These are phyloP conservation scores for Bibio marci DNA, from an alignment of 2,888 invertebrate genomes.

Conservation along the genomic window DNA sequence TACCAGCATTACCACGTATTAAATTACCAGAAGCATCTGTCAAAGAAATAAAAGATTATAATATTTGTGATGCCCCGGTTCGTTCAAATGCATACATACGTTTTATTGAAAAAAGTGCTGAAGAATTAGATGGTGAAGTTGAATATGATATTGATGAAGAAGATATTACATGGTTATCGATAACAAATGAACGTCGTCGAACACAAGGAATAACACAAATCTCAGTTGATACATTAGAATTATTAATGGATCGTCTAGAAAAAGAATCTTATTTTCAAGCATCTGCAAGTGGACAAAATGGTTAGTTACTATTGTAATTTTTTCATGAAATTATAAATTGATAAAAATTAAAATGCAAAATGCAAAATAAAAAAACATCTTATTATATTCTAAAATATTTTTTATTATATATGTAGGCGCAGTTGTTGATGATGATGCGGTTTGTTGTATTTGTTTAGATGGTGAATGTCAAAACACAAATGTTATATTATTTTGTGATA, in stretches of 20 bases:
- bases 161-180: constrained; percentile 84
- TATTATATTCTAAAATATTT: no score
- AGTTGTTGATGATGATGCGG: constrained; percentile 91
- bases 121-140: constrained; percentile 82
- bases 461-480: constrained; percentile 98
- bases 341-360: no score
- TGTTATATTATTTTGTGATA: constrained; percentile 97
- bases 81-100: constrained; percentile 80
- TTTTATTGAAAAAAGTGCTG: constrained; percentile 86
- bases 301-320: no score
- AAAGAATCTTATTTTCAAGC: constrained; percentile 94
- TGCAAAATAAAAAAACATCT: no score
- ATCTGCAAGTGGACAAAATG: constrained; percentile 48
- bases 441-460: constrained; percentile 97
- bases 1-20: constrained; percentile 28
- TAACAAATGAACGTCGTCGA: constrained; percentile 70
- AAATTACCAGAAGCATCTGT: constrained; percentile 54
- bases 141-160: constrained; percentile 99
- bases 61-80: constrained; percentile 65
- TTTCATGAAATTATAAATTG: no score
- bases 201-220: constrained; percentile 55
- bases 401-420: no score
- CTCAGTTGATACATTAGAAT: constrained; percentile 78
- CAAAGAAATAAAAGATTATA: constrained; percentile 56
- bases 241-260: constrained; percentile 94